phyloP scores from a whole-genome alignment of 2,888 invertebrate species.

The Empis livida region DNA sequence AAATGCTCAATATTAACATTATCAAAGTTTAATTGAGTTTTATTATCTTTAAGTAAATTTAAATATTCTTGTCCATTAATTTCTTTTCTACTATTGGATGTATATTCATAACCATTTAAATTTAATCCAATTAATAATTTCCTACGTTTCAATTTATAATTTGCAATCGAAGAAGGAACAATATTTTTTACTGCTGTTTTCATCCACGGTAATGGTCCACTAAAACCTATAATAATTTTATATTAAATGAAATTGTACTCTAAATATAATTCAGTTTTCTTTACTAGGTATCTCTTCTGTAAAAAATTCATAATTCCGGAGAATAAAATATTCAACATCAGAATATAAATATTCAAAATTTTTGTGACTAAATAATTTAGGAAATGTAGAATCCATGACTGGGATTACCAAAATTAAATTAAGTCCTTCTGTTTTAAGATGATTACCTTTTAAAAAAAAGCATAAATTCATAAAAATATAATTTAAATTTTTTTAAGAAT shows the following conservation, averaged over 20 bases:
- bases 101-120: slow-evolving; percentile 87
- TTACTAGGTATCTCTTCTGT: slow-evolving; percentile 63
- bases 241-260: not conserved
- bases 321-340: slow-evolving; percentile 70
- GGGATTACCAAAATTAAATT: slow-evolving; percentile 68
- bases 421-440: slow-evolving; percentile 20
- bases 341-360: slow-evolving; percentile 68
- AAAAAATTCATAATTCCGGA: slow-evolving; percentile 95
- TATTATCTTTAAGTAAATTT: slow-evolving; percentile 57
- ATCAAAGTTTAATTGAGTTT: slow-evolving; percentile 66
- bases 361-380: slow-evolving; percentile 52
- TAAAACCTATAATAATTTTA: slow-evolving; percentile 49
- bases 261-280: slow-evolving; percentile 1
- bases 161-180: slow-evolving; percentile 43
- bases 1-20: slow-evolving; percentile 69
- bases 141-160: slow-evolving; percentile 42
- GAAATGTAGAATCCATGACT: slow-evolving; percentile 21
- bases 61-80: slow-evolving; percentile 70
- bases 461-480: too few species aligned
- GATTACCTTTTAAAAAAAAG: not conserved
- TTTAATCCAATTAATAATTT: slow-evolving; percentile 87
- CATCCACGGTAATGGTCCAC: slow-evolving; percentile 79
- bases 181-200: slow-evolving; percentile 60
- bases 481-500: too few species aligned
- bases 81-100: slow-evolving; percentile 66